phyloP scores from a whole-genome alignment of 2,888 invertebrate genomes.

The Phrixothrix hirtus region DNA sequence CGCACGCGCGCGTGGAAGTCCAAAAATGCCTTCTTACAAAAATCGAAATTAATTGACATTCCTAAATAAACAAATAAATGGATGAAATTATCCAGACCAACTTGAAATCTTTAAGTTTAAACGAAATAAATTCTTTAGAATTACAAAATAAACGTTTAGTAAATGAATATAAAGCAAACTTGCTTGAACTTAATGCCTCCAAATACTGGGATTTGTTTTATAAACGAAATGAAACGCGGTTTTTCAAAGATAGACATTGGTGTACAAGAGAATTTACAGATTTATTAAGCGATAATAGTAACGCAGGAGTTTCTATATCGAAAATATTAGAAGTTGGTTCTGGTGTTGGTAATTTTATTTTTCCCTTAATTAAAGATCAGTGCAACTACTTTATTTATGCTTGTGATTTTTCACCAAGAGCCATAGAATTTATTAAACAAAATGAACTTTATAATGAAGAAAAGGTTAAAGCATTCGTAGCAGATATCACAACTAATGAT shows the following conservation, averaged over 20 bases:
- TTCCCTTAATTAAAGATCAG: constrained; percentile 83
- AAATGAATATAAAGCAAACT: constrained; percentile 72
- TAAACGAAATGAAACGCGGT: constrained; percentile 89
- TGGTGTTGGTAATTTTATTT: constrained; percentile 96
- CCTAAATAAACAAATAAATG: constrained; percentile 3
- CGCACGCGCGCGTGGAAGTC: too few relatives aligned
- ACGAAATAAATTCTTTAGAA: constrained; percentile 66
- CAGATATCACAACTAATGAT: constrained; percentile 77
- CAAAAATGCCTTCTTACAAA: too few relatives aligned
- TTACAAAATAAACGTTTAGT: constrained; percentile 72
- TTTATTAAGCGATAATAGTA: constrained; percentile 63
- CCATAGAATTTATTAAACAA: constrained; percentile 80
- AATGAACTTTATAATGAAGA: constrained; percentile 67
- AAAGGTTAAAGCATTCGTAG: constrained; percentile 77
- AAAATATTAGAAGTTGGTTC: constrained; percentile 85
- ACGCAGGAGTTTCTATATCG: constrained; percentile 29
- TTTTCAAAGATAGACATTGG: constrained; percentile 97
- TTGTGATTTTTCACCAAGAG: constrained; percentile 92
- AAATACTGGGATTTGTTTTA: constrained; percentile 97
- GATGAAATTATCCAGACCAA: constrained; percentile 47
- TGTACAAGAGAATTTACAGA: constrained; percentile 92
- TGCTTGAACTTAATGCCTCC: constrained; percentile 80
- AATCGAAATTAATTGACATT: too few relatives aligned
- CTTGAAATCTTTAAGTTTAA: constrained; percentile 61
- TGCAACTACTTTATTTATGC: constrained; percentile 76